phyloP scores from a whole-genome alignment of 2,888 invertebrate species.

The Achlya flavicornis region DNA sequence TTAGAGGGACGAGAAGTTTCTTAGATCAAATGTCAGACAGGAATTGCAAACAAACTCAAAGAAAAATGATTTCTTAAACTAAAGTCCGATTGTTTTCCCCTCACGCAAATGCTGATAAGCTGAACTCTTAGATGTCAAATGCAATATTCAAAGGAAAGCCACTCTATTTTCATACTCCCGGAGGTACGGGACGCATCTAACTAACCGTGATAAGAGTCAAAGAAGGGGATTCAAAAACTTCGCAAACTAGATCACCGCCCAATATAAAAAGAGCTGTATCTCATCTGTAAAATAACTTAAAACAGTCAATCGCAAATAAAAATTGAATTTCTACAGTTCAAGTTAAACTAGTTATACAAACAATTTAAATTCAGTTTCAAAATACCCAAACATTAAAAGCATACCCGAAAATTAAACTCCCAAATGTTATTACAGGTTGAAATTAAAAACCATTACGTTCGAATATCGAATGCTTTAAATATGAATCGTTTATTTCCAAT shows the following conservation, averaged over 20 bases:
- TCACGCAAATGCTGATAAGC: slow-evolving; percentile 52
- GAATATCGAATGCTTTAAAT: slow-evolving; percentile 49
- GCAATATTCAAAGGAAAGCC: slow-evolving; percentile 69
- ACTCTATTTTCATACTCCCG: slow-evolving; percentile 61
- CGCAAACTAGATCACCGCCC: slow-evolving; percentile 60
- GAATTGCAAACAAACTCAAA: slow-evolving; percentile 14
- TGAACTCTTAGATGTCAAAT: slow-evolving; percentile 67
- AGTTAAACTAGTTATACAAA: not conserved
- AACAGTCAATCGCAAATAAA: not conserved
- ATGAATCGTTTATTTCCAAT: slow-evolving; percentile 49
- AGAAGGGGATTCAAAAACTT: slow-evolving; percentile 64
- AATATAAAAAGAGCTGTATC: slow-evolving; percentile 48
- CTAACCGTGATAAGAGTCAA: slow-evolving; percentile 75
- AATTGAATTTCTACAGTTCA: not conserved
- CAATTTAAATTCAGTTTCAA: not conserved
- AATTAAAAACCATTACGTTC: slow-evolving; percentile 51
- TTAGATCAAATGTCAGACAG: slow-evolving; percentile 16
- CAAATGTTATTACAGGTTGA: slow-evolving; percentile 29
- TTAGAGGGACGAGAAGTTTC: no score
- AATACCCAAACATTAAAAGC: not conserved
- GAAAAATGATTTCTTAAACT: slow-evolving; percentile 49
- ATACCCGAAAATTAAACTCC: not conserved
- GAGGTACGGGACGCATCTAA: slow-evolving; percentile 62
- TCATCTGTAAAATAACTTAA: slow-evolving; percentile 30
- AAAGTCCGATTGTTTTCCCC: slow-evolving; percentile 40